Percentiles rank a stretch among this genome's conserved stretches.
phyloP scores from a whole-genome alignment of 2,888 invertebrate species.

The Catonia carolina region DNA sequence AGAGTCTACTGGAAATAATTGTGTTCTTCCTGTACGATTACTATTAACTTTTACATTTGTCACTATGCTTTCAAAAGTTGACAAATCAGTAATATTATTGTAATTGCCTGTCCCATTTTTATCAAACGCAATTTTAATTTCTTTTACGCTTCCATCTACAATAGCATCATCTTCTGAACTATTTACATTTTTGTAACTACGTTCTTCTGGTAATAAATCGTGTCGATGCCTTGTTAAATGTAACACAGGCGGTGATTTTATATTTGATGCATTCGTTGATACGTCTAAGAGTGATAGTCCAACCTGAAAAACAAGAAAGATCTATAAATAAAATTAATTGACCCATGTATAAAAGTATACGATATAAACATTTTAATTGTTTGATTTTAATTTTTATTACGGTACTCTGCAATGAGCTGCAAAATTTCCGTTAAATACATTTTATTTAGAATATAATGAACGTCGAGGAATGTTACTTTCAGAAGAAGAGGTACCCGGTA shows the following conservation, averaged over 20 bases:
- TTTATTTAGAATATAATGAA: too few species aligned
- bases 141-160: slow-evolving; percentile 2
- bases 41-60: not conserved
- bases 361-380: too few species aligned
- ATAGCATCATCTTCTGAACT: not conserved
- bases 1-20: not conserved
- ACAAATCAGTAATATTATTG: not conserved
- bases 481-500: too few species aligned
- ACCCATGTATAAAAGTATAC: too few species aligned
- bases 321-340: too few species aligned
- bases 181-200: too few species aligned
- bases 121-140: not conserved
- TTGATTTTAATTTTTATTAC: too few species aligned
- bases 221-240: slow-evolving; percentile 5
- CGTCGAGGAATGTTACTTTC: too few species aligned
- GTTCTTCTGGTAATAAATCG: not conserved
- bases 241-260: slow-evolving; percentile 1
- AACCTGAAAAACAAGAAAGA: not conserved
- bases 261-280: slow-evolving; percentile 1
- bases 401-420: too few species aligned
- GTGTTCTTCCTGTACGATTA: slow-evolving; percentile 2
- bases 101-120: too few species aligned
- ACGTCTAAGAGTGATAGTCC: slow-evolving; percentile 3
- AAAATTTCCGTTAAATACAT: too few species aligned
- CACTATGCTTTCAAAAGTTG: not conserved